Conservation (phyloP, 1,140 invertebrate genomes). For the Rhopalosiphum padi region DNA sequence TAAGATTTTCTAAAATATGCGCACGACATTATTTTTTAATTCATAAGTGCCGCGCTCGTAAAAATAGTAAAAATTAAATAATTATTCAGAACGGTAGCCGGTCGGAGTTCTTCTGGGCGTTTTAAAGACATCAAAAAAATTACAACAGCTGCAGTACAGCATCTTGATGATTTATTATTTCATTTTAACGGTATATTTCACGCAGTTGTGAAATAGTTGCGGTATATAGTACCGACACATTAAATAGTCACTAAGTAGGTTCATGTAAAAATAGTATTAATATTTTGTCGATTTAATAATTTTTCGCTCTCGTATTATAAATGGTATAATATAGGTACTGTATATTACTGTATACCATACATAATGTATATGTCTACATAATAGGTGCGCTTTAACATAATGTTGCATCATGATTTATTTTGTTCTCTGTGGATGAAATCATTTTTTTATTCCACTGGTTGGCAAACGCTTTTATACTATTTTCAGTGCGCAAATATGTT, state of each 20-base stretch:
- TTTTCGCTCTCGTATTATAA: background rate
- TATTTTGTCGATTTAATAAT: background rate
- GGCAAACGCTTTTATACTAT: background rate
- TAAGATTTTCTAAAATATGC: background rate
- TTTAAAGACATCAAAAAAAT: background rate
- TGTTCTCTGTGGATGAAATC: background rate
- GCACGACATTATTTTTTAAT: background rate
- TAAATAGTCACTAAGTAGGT: background rate
- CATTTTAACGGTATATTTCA: constrained; percentile 33
- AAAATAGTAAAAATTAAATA: constrained; percentile 10
- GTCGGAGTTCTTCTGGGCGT: background rate
- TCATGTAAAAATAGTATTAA: constrained; percentile 37
- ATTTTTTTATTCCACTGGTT: background rate
- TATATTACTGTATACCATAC: too few species aligned
- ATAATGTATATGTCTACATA: too few species aligned
- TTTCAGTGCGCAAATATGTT: background rate
- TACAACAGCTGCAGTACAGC: background rate
- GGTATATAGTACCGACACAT: background rate
- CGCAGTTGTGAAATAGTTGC: background rate
- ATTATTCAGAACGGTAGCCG: background rate
- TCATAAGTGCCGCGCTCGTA: background rate
- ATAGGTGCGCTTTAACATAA: background rate
- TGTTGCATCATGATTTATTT: background rate
- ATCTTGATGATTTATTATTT: constrained; percentile 36
- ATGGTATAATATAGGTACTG: too few species aligned